Percentiles rank a stretch among this genome's conserved stretches.
phyloP scores from a whole-genome alignment of 2,113 vertebrate species.

The Blennius ocellaris region DNA sequence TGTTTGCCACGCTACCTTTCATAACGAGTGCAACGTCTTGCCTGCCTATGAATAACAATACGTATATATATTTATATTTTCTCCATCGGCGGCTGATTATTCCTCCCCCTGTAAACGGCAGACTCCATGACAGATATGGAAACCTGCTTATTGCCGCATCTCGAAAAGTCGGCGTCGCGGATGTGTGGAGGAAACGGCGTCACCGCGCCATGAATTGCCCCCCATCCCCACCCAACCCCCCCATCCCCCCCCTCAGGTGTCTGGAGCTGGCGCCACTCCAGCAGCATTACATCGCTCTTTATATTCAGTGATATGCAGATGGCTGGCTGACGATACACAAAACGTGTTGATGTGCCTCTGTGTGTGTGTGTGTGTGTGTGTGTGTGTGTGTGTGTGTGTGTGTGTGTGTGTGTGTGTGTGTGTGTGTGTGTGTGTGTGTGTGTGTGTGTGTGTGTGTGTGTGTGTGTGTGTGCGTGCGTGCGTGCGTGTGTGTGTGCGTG shows the following conservation, averaged over 20 bases:
- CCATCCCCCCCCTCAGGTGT: no score
- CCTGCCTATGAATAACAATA: not conserved
- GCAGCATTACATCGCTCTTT: slow-evolving; percentile 21
- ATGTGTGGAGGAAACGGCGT: not conserved
- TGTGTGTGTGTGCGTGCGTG: no score
- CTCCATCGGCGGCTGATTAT: not conserved
- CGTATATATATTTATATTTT: slow-evolving; percentile 13
- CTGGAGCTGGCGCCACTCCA: slow-evolving; percentile 8
- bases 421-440: no score
- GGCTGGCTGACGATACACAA: slow-evolving; percentile 27
- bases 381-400: no score
- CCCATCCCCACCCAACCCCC: no score
- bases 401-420: no score
- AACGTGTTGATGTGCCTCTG: slow-evolving; percentile 39
- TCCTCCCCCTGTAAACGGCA: not conserved
- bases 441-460: no score
- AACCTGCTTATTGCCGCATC: slow-evolving; percentile 10
- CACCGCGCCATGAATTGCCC: no score
- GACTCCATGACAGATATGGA: not conserved
- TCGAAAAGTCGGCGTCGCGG: slow-evolving; percentile 17
- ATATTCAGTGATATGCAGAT: slow-evolving; percentile 44
- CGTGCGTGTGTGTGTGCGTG: no score
- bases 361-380: not conserved
- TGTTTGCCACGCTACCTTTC: no score
- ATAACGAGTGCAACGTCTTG: no score